Percentiles rank a stretch among this genome's conserved stretches.
phyloP scores from a whole-genome alignment of 1,140 invertebrate species.

The Rhyacophila brunnea region DNA sequence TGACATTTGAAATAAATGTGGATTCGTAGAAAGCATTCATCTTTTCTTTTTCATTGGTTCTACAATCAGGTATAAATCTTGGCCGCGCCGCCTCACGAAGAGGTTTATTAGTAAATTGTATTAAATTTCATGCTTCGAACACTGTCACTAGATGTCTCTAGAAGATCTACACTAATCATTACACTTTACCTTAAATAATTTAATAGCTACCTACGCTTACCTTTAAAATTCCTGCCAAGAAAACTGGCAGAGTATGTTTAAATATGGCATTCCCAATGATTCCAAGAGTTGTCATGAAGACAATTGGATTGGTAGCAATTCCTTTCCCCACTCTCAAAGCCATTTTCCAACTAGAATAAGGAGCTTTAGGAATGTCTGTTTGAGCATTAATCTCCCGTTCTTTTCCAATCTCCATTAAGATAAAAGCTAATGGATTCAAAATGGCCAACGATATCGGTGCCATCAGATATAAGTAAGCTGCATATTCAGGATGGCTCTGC shows the following conservation, averaged over 20 bases:
- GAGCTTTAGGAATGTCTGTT: slow-evolving; percentile 24
- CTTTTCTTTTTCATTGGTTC: too few species aligned
- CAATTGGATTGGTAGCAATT: slow-evolving; percentile 83
- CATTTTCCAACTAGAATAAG: slow-evolving; percentile 36
- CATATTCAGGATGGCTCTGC: slow-evolving; percentile 83
- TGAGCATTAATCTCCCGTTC: slow-evolving; percentile 42
- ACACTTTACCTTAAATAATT: too few species aligned
- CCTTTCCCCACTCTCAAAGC: slow-evolving; percentile 58
- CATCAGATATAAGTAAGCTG: slow-evolving; percentile 88
- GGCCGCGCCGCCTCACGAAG: too few species aligned
- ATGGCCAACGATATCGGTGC: slow-evolving; percentile 92
- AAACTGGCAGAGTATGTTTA: slow-evolving; percentile 70
- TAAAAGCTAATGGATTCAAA: slow-evolving; percentile 89
- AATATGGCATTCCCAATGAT: slow-evolving; percentile 84
- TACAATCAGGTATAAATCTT: too few species aligned
- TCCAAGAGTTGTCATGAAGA: slow-evolving; percentile 91
- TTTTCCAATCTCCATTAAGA: slow-evolving; percentile 87
- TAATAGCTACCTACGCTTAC: slow-evolving; percentile 60
- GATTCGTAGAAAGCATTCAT: too few species aligned
- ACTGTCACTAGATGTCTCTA: too few species aligned
- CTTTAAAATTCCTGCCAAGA: slow-evolving; percentile 73
- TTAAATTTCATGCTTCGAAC: too few species aligned
- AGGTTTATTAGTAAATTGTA: too few species aligned
- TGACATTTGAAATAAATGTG: too few species aligned
- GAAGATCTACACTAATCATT: too few species aligned